These are phyloP conservation scores for Nesogale talazaci DNA, from an alignment of 2,113 vertebrate genomes.

Conservation along the genomic window DNA sequence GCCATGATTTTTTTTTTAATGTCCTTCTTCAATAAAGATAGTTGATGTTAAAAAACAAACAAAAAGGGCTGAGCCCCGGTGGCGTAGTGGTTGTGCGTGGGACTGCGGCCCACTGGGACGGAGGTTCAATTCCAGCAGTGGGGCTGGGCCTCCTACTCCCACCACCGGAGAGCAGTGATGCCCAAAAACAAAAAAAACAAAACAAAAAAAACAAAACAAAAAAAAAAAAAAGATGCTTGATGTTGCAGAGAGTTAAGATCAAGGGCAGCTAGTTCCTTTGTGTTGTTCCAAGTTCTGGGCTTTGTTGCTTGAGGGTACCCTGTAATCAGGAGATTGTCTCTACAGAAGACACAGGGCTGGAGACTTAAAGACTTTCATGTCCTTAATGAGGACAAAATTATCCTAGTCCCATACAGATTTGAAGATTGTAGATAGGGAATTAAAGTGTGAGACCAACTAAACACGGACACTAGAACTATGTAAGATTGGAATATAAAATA, in stretches of 20 bases:
- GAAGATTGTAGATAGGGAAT: slow-evolving; percentile 23
- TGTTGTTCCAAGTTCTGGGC: neutral
- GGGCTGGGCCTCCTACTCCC: too few species aligned
- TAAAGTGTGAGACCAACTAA: neutral
- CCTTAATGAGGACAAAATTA: neutral
- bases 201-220: too few species aligned
- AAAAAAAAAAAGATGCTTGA: neutral
- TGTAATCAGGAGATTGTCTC: neutral
- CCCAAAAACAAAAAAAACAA: too few species aligned
- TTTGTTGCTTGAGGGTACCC: neutral
- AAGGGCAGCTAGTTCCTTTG: neutral
- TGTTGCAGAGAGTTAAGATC: neutral
- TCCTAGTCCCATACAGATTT: neutral
- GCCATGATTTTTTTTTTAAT: neutral
- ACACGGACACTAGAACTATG: slow-evolving; percentile 15
- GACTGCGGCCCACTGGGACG: too few species aligned
- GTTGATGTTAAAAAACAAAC: too few species aligned
- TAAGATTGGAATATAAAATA: neutral
- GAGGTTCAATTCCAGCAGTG: too few species aligned
- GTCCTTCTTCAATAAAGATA: neutral
- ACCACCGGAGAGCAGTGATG: too few species aligned
- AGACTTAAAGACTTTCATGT: neutral
- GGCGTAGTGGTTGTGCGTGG: too few species aligned
- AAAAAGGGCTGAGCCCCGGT: too few species aligned
- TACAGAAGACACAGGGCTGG: neutral